Evolutionary conservation across 2,888 invertebrate species (phyloP).

Genomic region (Agrotis segetum): DNA sequence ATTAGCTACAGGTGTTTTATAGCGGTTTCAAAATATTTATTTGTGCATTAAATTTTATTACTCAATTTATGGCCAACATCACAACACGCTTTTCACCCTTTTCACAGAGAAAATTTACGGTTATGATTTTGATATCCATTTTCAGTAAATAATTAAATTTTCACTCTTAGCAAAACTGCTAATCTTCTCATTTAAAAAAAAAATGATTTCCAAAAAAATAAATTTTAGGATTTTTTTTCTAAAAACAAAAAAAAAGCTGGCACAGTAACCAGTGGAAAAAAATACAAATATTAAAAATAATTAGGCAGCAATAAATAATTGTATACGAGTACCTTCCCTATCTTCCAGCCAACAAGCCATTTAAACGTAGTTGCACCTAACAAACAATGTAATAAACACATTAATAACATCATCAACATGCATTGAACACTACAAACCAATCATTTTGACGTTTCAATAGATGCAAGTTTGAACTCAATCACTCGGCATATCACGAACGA

Average conservation of each 20-base stretch:
- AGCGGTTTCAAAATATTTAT: slow-evolving; percentile 32
- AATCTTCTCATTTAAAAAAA: too few species aligned
- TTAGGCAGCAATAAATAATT: slow-evolving; percentile 8
- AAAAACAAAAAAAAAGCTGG: too few species aligned
- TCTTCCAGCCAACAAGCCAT: not conserved
- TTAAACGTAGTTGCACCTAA: not conserved
- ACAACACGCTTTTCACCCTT: slow-evolving; percentile 25
- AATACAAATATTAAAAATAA: not conserved
- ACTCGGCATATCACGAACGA: slow-evolving; percentile 50
- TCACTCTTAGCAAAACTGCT: not conserved
- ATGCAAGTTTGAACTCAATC: not conserved
- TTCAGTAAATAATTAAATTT: slow-evolving; percentile 5
- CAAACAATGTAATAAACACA: slow-evolving; percentile 33
- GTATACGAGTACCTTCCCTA: too few species aligned
- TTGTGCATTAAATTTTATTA: slow-evolving; percentile 43
- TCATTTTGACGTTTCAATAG: slow-evolving; percentile 59
- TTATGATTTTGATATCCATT: slow-evolving; percentile 5
- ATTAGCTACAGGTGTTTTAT: slow-evolving; percentile 16
- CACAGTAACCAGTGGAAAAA: too few species aligned
- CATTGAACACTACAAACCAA: slow-evolving; percentile 33
- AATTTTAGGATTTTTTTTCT: too few species aligned
- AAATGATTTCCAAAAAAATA: too few species aligned
- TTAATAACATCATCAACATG: slow-evolving; percentile 40
- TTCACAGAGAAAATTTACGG: slow-evolving; percentile 22
- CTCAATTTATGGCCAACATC: not conserved